These are phyloP conservation scores for Crotalus horridus DNA, from an alignment of 2,113 vertebrate genomes.

Conservation along the genomic window DNA sequence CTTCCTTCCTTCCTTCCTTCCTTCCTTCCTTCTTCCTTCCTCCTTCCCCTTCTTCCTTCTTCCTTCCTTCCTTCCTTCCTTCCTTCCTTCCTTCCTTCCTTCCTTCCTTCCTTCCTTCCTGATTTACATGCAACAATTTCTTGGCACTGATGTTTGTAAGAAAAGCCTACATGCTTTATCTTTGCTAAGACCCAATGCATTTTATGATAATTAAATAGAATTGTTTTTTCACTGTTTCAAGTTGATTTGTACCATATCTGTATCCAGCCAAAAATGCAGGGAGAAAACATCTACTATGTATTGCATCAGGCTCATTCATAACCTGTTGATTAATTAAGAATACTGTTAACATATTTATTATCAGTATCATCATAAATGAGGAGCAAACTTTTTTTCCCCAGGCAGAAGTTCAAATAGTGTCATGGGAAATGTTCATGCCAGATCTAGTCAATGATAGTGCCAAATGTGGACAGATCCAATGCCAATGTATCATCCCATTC, in stretches of 20 bases:
- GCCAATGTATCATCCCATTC: not conserved
- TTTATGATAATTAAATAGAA: slow-evolving; percentile 37
- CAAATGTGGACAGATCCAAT: not conserved
- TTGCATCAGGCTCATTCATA: not conserved
- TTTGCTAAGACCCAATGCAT: slow-evolving; percentile 7
- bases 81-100: no score
- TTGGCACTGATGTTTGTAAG: slow-evolving; percentile 34
- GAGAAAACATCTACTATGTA: not conserved
- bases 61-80: not conserved
- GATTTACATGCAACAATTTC: slow-evolving; percentile 50
- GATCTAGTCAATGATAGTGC: not conserved
- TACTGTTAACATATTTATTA: not conserved
- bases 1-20: not conserved
- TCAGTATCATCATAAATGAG: not conserved
- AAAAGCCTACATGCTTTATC: slow-evolving; percentile 14
- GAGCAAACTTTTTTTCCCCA: not conserved
- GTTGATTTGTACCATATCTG: slow-evolving; percentile 38
- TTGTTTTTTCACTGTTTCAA: not conserved
- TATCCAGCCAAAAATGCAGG: slow-evolving; percentile 26
- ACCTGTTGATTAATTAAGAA: not conserved
- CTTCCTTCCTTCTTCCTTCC: not conserved
- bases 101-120: not conserved
- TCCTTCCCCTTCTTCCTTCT: no score
- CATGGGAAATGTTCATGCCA: not conserved
- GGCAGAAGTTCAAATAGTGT: not conserved